Conservation (phyloP, 2,113 vertebrate species). For the Pogonocichla stellata region DNA sequence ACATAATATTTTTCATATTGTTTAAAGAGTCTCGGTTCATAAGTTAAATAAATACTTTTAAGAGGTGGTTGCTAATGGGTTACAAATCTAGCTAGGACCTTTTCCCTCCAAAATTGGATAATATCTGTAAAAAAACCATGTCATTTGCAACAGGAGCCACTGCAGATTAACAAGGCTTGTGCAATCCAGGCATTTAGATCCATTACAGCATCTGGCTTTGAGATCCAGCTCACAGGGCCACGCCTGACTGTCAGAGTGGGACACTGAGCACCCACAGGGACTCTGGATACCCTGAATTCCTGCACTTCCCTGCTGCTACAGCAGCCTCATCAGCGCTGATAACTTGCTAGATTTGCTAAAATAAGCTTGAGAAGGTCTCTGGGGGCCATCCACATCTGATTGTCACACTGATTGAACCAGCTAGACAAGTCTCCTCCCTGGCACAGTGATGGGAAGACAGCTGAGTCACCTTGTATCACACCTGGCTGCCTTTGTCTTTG, state of each 20-base stretch:
- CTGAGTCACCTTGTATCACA: neutral
- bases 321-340: neutral
- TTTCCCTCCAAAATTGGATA: neutral
- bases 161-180: neutral
- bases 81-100: neutral
- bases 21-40: neutral
- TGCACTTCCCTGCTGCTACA: neutral
- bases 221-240: neutral
- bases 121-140: neutral
- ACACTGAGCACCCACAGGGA: accelerated
- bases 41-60: neutral
- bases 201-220: neutral
- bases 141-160: neutral
- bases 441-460: neutral
- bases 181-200: neutral
- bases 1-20: neutral
- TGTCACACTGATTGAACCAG: accelerated
- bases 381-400: neutral
- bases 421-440: neutral
- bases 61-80: neutral
- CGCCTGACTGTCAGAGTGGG: accelerated
- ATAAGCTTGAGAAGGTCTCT: neutral
- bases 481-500: neutral
- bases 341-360: neutral
- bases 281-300: neutral